Evolutionary conservation across 2,888 invertebrate species (phyloP), one percentile per base, ranked within the genome.

Genomic region (Aquatica leii): DNA sequence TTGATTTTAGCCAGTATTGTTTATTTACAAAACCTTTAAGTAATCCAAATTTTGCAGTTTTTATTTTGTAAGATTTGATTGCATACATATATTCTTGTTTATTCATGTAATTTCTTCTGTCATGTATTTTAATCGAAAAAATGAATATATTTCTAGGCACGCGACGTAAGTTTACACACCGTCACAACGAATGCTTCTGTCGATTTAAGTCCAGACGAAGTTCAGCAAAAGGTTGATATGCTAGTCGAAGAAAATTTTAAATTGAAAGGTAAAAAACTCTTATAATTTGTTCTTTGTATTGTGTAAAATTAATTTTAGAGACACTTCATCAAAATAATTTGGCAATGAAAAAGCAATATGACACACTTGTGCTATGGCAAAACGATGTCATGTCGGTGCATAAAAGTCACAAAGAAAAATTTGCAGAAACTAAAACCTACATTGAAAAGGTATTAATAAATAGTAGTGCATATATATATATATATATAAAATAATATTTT

Each of bases 261-360:
- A 49, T 68, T 78, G 52, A 78, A 77, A 73, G 72, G 75, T 74
- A 62, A 5, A n/a, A 20, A 35, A 37, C 14, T 40, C 3, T 40
- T 40, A 12, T 40, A 6, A n/a, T 5, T 9, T 5, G 5, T 40
- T n/a, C 40, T 58, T 61, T 55, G 14, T 11, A 20, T 41, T 2
- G 11, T 12, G 12, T 5, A 6, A 41, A 41, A 57, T 51, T 51
- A 53, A 76, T 89, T 35, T 84, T 85, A 75, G 89, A 89, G 69
- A 88, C 88, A 0, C 77, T 91, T 35, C 83, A 84, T 15, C 86
- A 88, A 70, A 90, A 90, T 74, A 90, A 90, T 70, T 81, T 86
- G 46, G 86, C 87, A 0, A 87, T 90, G 86, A 89, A 88, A 72
- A 84, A 87, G 48, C 89, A 90, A 77, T 87, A 88, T 69, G 80